A percentile compares a stretch with the other conserved stretches of the same genome.
Evolutionary conservation across 2,113 vertebrate genomes (phyloP).

Genomic region (Zingel zingel): DNA sequence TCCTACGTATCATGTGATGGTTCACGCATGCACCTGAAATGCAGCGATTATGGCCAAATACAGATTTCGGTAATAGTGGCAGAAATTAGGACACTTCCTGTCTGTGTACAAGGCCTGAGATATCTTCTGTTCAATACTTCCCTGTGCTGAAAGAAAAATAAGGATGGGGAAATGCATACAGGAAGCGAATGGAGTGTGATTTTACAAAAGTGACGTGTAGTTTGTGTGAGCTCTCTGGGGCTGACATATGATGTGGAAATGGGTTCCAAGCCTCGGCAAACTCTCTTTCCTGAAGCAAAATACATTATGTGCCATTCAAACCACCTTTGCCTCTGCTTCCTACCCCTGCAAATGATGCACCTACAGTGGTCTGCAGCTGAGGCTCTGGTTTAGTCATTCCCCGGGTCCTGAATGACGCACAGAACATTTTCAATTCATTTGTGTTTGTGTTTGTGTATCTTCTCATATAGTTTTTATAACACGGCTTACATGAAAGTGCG

Average conservation of each 20-base stretch:
- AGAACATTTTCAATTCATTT: slow-evolving; percentile 40
- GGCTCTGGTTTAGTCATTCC: slow-evolving; percentile 41
- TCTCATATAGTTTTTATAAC: not conserved
- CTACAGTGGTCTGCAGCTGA: slow-evolving; percentile 8
- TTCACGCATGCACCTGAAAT: slow-evolving; percentile 34
- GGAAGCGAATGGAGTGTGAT: slow-evolving; percentile 33
- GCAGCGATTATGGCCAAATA: slow-evolving; percentile 40
- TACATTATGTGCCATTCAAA: slow-evolving; percentile 47
- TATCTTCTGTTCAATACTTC: slow-evolving; percentile 19
- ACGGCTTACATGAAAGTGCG: not conserved
- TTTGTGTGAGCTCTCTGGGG: slow-evolving; percentile 22
- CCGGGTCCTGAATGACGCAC: slow-evolving; percentile 11
- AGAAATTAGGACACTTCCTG: slow-evolving; percentile 67
- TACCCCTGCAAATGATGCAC: slow-evolving; percentile 20
- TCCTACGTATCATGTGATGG: slow-evolving; percentile 37
- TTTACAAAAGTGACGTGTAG: slow-evolving; percentile 30
- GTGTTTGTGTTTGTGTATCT: slow-evolving; percentile 50
- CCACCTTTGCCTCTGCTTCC: not conserved
- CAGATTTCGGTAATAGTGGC: slow-evolving; percentile 50
- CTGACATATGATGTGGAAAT: slow-evolving; percentile 59
- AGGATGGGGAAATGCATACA: slow-evolving; percentile 9
- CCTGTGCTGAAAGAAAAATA: not conserved
- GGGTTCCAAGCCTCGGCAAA: slow-evolving; percentile 33
- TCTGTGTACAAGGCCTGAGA: slow-evolving; percentile 36
- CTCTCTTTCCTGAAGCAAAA: slow-evolving; percentile 55